Base-by-base conservation (phyloP, 2,113 vertebrate species). In the Ailuropoda melanoleuca region DNA sequence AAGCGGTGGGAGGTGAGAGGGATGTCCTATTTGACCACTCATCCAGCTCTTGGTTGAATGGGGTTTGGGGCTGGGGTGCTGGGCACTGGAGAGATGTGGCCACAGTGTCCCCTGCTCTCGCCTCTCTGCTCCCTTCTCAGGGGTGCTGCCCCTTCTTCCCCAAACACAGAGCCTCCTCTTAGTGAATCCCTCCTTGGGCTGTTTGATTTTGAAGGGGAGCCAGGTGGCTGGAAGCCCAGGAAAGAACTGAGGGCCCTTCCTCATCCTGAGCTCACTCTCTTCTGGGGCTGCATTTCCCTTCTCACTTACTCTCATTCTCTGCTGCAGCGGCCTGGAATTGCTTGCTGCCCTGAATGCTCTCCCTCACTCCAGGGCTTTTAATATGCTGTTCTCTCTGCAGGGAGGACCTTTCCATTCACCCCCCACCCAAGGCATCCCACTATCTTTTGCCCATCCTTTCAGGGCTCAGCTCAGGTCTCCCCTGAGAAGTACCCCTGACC, bases 21-120 rank as follows among this genome's bases (percentile, higher is more conserved):
- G 43, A 46, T 21, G 24, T 70, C 58, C 15, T 23, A 2, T 29
- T 37, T 3, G 26, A 18, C 2, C 7, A n/a, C 62, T 55, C 34
- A 50, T 58, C 24, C 37, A 56, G 77, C 23, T 34, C 6, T 2
- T 26, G 14, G 21, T 56, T 12, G 37, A 19, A 19, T 8, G 17
- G 48, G 92, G 12, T 3, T 29, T 66, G 37, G 31, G 17, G 9
- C 50, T 64, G 17, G 78, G 62, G 43, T 9, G 23, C 4, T 37
- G 83, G 74, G 50, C 66, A 2, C 1, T 12, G 7, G 34, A 37
- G 26, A n/a, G 18, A 46, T 46, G 15, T 75, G 48, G 12, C 70
- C 46, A 3, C 3, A 1, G 0, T 2, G 14, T 1, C 43, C 31
- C 7, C 13, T 4, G 3, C 31, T 64, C 21, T 56, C 21, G 46